A percentile compares a stretch with the other conserved stretches of the same genome.
Evolutionary conservation across 1,140 invertebrate species (phyloP).

Genomic region (Drosophila micromelanica): DNA sequence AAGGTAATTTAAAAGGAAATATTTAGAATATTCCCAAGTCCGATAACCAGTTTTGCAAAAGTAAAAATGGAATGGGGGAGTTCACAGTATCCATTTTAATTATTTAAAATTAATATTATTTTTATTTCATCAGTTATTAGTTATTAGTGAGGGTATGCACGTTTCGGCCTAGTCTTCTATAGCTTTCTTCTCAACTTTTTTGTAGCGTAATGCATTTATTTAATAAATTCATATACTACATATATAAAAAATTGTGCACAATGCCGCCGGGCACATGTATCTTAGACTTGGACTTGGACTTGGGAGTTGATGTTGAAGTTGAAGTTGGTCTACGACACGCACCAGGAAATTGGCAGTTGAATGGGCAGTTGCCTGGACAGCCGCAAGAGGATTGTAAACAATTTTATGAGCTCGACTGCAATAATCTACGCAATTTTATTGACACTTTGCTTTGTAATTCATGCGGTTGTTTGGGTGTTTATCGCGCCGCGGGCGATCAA

Average conservation of each 20-base stretch:
- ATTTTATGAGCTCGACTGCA: conserved; percentile 78
- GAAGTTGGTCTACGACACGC: conserved; percentile 54
- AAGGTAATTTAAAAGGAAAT: not conserved
- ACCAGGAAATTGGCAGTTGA: conserved; percentile 74
- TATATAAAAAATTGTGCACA: conserved; percentile 43
- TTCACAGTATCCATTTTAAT: too few species aligned
- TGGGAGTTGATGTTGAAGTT: not conserved
- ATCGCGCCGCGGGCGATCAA: conserved; percentile 60
- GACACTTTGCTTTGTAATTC: conserved; percentile 73
- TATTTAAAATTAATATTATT: too few species aligned
- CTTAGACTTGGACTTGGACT: conserved; percentile 3
- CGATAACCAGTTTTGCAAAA: too few species aligned
- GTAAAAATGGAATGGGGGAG: too few species aligned
- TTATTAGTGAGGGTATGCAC: conserved; percentile 9
- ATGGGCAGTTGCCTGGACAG: conserved; percentile 36
- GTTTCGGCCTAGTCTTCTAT: not conserved
- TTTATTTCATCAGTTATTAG: too few species aligned
- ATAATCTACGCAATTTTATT: conserved; percentile 83
- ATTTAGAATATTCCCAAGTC: too few species aligned
- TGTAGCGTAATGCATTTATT: conserved; percentile 78
- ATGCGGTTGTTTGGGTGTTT: conserved; percentile 50
- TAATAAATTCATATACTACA: conserved; percentile 73
- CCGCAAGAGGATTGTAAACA: conserved; percentile 67
- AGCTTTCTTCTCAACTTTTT: conserved; percentile 28
- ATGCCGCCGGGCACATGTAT: conserved; percentile 44